These are phyloP conservation scores for Idaea biselata DNA, from an alignment of 2,888 invertebrate species.

Conservation along the genomic window DNA sequence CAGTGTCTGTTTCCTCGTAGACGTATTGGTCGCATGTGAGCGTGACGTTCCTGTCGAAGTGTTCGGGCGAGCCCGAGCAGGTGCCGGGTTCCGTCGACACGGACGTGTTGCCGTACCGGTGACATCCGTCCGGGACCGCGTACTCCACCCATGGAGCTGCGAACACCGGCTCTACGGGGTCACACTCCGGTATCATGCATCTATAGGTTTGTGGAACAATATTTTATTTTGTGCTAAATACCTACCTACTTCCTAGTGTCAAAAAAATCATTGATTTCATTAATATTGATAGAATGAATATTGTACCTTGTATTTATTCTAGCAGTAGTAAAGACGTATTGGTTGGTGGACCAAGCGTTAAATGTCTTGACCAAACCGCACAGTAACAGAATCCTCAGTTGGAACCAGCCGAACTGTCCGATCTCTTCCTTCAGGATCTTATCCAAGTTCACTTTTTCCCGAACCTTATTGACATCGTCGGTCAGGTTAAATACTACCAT, in stretches of 20 bases:
- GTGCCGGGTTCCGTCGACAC: constrained; percentile 2
- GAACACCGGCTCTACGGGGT: background rate
- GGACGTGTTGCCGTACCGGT: constrained; percentile 40
- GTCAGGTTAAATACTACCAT: no score
- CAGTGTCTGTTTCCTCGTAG: constrained; percentile 40
- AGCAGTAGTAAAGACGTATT: constrained; percentile 5
- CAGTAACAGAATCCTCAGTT: no score
- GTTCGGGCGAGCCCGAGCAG: constrained; percentile 34
- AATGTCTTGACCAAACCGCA: background rate
- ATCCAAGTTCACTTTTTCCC: background rate
- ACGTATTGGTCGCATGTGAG: constrained; percentile 36
- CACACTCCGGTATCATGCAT: background rate
- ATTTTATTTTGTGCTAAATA: no score
- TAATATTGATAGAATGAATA: no score
- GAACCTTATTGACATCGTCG: background rate
- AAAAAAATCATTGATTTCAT: no score
- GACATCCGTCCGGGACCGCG: constrained; percentile 47
- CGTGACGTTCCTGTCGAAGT: constrained; percentile 30
- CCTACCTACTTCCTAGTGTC: no score
- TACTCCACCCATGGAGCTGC: background rate
- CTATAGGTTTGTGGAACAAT: no score
- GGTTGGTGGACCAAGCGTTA: background rate
- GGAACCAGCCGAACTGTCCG: background rate
- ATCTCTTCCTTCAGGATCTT: background rate
- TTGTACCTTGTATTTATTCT: constrained; percentile 5